Evolutionary conservation across 2,113 vertebrate genomes (phyloP), one percentile per base, ranked within the genome.

Genomic region (Caranx ignobilis): DNA sequence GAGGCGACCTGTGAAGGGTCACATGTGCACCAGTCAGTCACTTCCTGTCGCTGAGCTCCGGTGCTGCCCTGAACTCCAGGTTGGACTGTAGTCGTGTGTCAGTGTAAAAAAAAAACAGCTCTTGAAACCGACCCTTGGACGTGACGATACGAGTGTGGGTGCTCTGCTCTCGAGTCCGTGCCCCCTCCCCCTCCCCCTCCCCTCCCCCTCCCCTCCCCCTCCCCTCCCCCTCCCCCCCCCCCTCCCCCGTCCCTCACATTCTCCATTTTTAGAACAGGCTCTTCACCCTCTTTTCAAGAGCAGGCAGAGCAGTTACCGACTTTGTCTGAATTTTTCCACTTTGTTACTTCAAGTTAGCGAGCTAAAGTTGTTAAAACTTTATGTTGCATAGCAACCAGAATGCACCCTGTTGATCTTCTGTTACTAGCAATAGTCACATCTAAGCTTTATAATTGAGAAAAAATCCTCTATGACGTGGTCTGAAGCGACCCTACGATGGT

Each of bases 341-440:
- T 79, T 77, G 66, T 83, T 71, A 75, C 70, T 48, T 75, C 64
- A 65, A 82, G 43, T 79, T 66, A 81, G 60, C 64, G 3, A 83
- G 75, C 70, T 37, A 60, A 78, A 86, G 65, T 75, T 50, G 56
- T 85, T 84, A 39, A 39, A 77, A 78, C 68, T 77, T 87, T 75
- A 86, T 74, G 89, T 93, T 90, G 92, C 92, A 91, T 93, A 92
- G 88, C 89, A 92, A 93, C 89, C 85, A 93, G 88, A 92, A 85
- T 81, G 83, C 82, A 84, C 82, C 78, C 64, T 90, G 85, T 87
- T 87, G 75, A 89, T 85, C 83, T 87, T 86, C 83, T 87, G 84
- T 87, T 82, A 81, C 86, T 77, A 81, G 81, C 87, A 83, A 77
- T 66, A 68, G 67, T 82, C 75, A 67, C 63, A 75, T 75, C 39